Evolutionary conservation across 2,797 vertebrate genomes (phyloP).

Genomic region (Sarcoramphus papa): DNA sequence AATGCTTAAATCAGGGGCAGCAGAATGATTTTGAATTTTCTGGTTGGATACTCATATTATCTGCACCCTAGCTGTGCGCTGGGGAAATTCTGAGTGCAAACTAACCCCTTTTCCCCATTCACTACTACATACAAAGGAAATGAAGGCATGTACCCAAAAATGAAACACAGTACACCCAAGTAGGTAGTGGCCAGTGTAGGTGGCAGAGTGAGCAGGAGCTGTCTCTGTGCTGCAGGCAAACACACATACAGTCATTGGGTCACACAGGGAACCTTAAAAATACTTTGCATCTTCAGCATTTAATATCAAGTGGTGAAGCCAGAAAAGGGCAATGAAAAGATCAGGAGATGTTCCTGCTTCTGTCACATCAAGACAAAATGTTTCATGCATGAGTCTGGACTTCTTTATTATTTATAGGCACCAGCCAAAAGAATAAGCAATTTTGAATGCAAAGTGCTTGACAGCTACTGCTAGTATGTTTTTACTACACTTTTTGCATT

Average conservation of each 20-base stretch:
- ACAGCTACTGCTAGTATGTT: fast-evolving
- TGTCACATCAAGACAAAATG: neutral
- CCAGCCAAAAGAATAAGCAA: neutral
- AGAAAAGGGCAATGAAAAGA: neutral
- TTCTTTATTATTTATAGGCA: neutral
- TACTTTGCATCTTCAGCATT: neutral
- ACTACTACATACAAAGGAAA: neutral
- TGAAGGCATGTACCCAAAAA: neutral
- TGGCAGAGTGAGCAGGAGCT: neutral
- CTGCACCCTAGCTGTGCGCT: neutral
- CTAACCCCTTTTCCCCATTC: neutral
- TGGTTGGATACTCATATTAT: fast-evolving
- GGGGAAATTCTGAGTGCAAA: neutral
- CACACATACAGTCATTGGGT: fast-evolving
- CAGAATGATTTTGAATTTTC: neutral
- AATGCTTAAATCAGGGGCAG: neutral
- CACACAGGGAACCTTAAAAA: neutral
- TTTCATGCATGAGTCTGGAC: neutral
- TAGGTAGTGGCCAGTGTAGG: neutral
- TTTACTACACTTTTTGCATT: fast-evolving
- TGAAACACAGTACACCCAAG: neutral
- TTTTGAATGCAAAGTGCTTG: neutral
- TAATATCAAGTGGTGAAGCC: neutral
- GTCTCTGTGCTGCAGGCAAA: neutral
- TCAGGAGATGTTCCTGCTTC: neutral